Base-by-base conservation (phyloP, 2,888 invertebrate genomes). In the Drosophila peninsularis region DNA sequence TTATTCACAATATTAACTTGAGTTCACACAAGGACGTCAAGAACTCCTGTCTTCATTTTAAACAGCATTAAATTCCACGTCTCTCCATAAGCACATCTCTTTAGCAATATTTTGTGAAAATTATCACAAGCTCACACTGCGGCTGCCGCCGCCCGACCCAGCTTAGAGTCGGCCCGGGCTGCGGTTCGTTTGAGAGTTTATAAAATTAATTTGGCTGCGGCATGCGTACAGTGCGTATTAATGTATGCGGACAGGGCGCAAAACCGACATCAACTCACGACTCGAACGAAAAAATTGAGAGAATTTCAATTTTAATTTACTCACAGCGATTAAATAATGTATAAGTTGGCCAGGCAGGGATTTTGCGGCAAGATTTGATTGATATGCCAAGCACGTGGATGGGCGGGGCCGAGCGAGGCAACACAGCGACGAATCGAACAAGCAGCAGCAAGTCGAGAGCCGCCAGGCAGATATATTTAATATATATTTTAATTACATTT, bases 1-100 rank as follows among this genome's bases (percentile, higher is more conserved):
- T 84, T 78, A 83, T 72, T 84, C 73, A 84, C 75, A 82, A 76
- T 82, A 85, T 88, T 85, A 82, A 85, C 80, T 81, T 87, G 78
- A 76, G 62, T 61, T 85, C 61, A 47, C 63, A 63, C 67, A 62
- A 37, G 63, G 45, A 53, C 53, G 39, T 24, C 67, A 45, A 41
- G 61, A 49, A 55, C 50, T 21, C 50, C 21, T 21, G 44, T 57
- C 49, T 62, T 57, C n/a, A 65, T 61, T 58, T 75, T 56, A 71
- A 63, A 61, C 72, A 63, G 75, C 71, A 72, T 87, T 80, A 83
- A 74, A 78, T 78, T 80, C 70, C 73, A 50, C 66, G 53, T 61
- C 67, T 76, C 42, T 64, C 47, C 62, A 62, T 61, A 32, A 47
- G 32, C 7, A 62, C 49, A 36, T 57, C 57, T 47, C 62, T 61